phyloP scores from a whole-genome alignment of 2,888 invertebrate genomes.

The Cybosia mesomella region DNA sequence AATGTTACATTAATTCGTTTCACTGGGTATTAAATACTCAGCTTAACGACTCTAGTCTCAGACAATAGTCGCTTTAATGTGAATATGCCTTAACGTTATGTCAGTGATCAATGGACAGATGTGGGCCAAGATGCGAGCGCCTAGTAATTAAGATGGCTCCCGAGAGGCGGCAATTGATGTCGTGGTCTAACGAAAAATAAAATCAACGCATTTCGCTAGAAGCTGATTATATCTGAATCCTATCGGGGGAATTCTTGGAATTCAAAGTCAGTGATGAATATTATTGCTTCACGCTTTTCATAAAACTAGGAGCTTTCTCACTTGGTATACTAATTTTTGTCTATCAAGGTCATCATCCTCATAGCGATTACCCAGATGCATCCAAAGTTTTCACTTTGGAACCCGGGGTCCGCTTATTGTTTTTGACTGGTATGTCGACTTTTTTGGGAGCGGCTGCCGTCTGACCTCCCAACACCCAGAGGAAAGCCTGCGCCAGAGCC shows the following conservation, averaged over 20 bases:
- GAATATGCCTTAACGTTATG: constrained; percentile 41
- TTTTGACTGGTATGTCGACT: background rate
- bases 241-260: constrained; percentile 57
- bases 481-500: too few relatives aligned
- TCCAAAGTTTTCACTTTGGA: too few relatives aligned
- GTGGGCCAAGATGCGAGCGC: constrained; percentile 65
- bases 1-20: constrained; percentile 21
- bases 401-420: background rate
- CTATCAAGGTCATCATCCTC: background rate
- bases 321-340: background rate
- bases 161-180: constrained; percentile 62
- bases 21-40: background rate
- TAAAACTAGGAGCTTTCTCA: constrained; percentile 26
- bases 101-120: constrained; percentile 68
- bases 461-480: too few relatives aligned
- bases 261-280: constrained; percentile 37
- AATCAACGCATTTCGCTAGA: constrained; percentile 53
- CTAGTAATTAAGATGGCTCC: constrained; percentile 67
- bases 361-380: background rate
- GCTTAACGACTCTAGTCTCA: background rate
- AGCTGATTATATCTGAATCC: constrained; percentile 56
- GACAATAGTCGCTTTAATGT: constrained; percentile 29
- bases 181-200: constrained; percentile 60
- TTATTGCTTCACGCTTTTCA: constrained; percentile 48
- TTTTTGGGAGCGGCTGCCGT: too few relatives aligned